Evolutionary conservation across 2,888 invertebrate genomes (phyloP), one percentile per base, ranked within the genome.

Genomic region (Sphaeridia pumilis): DNA sequence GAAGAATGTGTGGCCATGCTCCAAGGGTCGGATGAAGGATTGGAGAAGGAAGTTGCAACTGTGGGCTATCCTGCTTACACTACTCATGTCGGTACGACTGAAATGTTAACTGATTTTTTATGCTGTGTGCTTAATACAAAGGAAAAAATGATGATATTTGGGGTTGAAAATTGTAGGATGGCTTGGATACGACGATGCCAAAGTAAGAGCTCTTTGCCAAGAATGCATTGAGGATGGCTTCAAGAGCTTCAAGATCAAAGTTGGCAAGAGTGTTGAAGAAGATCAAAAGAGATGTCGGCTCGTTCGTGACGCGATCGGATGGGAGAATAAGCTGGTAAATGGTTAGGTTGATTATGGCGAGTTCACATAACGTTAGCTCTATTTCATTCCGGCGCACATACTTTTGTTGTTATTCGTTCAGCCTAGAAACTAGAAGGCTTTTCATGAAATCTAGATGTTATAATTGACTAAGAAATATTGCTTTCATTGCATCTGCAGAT

Each of bases 51-150:
- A 55, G 70, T 90, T 53, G 63, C 74, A 48, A 70, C 75, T 45
- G 75, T 76, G 21, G 92, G 92, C 14, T 87, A 87, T 68, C 89
- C 88, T 0, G 84, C 86, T 0, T 84, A 93, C 67, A 89, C 89
- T 0, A 92, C 90, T 0, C 85, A 84, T 78, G 82, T 81, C 59
- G 85, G 82, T 80, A 69, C 69, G 73, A n/a, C n/a, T n/a, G n/a
- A n/a, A n/a, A n/a, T n/a, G n/a, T n/a, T n/a, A n/a, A n/a, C n/a
- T n/a, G 64, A 24, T 10, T 7, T 7, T 21, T 36, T 4, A 38
- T 36, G 34, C 28, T 46, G 28, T 31, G 28, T 28, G 12, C 17
- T 17, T 43, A 24, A 43, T 12, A 41, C 20, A 20, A 41, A 17
- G 14, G 10, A 41, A 41, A 17, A 41, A 41, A 17, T 17, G 7